These are phyloP conservation scores for Pyxicephalus adspersus DNA, from an alignment of 2,113 vertebrate genomes.

Conservation along the genomic window DNA sequence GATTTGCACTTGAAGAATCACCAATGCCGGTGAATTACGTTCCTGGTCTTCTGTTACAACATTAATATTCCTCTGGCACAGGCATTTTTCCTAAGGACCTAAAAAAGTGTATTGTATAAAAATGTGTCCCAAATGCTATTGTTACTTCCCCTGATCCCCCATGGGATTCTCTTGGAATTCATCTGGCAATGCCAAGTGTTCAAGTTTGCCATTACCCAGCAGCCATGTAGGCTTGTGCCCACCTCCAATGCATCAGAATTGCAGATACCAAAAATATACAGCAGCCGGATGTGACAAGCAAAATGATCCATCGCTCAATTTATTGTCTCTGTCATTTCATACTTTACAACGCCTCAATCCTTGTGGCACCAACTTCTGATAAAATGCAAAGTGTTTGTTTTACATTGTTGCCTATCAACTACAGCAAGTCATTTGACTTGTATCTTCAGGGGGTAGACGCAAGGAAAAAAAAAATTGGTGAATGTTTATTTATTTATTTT, in stretches of 20 bases:
- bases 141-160: no score
- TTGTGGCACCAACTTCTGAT: conserved; percentile 30
- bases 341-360: conserved; percentile 6
- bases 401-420: conserved; percentile 45
- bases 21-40: no score
- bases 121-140: no score
- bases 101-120: no score
- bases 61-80: no score
- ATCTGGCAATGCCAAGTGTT: no score
- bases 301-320: conserved; percentile 32
- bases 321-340: conserved; percentile 34
- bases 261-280: not conserved
- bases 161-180: no score
- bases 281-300: conserved; percentile 11
- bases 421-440: not conserved
- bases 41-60: no score
- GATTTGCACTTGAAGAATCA: no score
- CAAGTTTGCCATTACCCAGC: no score
- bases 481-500: conserved; percentile 11
- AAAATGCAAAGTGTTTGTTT: conserved; percentile 49
- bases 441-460: conserved; percentile 21
- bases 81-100: no score
- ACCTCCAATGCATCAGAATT: not conserved
- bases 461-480: not conserved
- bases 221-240: no score